Evolutionary conservation across 1,140 invertebrate genomes (phyloP), one percentile per base, ranked within the genome.

Genomic region (Drosophila rufa): DNA sequence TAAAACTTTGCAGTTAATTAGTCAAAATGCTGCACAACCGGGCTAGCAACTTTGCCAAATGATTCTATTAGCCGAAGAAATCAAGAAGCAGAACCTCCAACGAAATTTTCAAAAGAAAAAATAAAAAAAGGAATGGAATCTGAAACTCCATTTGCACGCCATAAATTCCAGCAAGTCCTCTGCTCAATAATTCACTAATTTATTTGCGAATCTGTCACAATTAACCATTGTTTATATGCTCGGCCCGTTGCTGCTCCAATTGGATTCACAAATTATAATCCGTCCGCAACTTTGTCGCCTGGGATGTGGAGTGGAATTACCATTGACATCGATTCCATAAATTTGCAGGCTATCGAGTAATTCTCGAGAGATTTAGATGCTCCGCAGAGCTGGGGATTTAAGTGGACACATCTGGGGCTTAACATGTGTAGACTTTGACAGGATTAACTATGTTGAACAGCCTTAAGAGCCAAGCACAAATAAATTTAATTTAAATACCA

Each of bases 1-100:
- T 89, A 83, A 89, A 86, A 89, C 80, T 89, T 83, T 83, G 83
- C 80, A 89, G 83, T 86, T 86, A 89, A 86, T 86, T 86, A 86
- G 80, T 89, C 84, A 89, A 86, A 89, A 86, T 83, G 83, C 74
- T 86, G 80, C 80, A 64, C 67, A 83, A 86, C 83, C 83, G 83
- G 83, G 71, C 78, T 58, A 58, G 70, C 84, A 86, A 83, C 76
- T 83, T 83, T 55, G 48, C 78, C 66, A 79, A 82, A 73, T 82
- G 80, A 82, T 78, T 78, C 75, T 78, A 78, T 78, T 78, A 78
- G 71, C 68, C 51, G 62, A 68, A 67, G 56, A 74, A 62, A 30
- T 62, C 62, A 66, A 62, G 62, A 38, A 43, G 56, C 61, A 68
- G 47, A 58, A 40, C 42, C 48, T 43, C 74, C 53, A 22, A 64